Evolutionary conservation across 2,797 vertebrate species (phyloP).

Genomic region (Muscicapa comitata): DNA sequence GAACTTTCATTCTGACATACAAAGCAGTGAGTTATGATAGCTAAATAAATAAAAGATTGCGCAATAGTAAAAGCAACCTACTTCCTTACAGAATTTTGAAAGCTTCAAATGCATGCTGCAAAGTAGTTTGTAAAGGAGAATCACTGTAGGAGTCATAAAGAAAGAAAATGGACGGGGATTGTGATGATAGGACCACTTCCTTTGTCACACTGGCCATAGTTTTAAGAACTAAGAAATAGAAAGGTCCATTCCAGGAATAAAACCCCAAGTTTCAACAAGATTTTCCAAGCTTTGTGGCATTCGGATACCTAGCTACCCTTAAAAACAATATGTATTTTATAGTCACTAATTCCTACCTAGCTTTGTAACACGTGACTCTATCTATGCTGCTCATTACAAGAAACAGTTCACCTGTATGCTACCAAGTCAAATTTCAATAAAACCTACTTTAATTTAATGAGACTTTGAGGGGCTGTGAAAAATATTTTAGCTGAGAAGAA

Average conservation of each 20-base stretch:
- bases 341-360: background rate
- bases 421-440: background rate
- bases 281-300: background rate
- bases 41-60: conserved; percentile 31
- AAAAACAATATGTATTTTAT: background rate
- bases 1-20: conserved; percentile 18
- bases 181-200: background rate
- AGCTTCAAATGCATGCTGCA: background rate
- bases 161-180: background rate
- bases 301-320: background rate
- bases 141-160: background rate
- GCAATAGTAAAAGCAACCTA: background rate
- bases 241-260: rapidly evolving
- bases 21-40: background rate
- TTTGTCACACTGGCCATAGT: background rate
- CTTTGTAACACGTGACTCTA: background rate
- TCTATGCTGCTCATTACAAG: background rate
- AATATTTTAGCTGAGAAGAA: background rate
- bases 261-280: background rate
- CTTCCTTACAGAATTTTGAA: background rate
- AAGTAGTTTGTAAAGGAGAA: background rate
- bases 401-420: background rate
- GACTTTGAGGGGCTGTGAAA: background rate
- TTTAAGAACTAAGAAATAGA: background rate
- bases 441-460: background rate